Base-by-base conservation (phyloP, 2,113 vertebrate genomes). In the Suricata suricatta region DNA sequence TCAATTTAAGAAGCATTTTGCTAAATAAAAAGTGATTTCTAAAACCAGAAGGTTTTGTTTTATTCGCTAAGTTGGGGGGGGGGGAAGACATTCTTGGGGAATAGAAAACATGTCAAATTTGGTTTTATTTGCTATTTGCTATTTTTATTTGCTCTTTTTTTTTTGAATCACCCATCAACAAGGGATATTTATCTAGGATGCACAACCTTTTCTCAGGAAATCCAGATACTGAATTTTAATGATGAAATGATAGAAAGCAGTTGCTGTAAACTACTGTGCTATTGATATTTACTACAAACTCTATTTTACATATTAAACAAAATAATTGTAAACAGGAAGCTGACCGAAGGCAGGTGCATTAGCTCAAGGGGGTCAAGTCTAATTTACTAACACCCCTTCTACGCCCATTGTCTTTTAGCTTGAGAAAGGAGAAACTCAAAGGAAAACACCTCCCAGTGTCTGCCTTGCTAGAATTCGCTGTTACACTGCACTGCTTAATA, bases 231-330 rank as follows among this genome's bases (percentile, higher is more conserved):
- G 41, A 31, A 63, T 86, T 96, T 88, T 88, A 93, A 93, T 66
- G 81, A 93, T 68, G 50, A 86, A 91, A 95, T 80, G 33, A 50
- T 23, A 85, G 25, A 74, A 94, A 88, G 47, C 11, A 92, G 90
- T n/a, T 88, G 38, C 38, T 83, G 89, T 35, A 60, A 84, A 97
- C 79, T 57, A 57, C 4, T 38, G 4, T 80, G 87, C 31, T 81
- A 3, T 19, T 89, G 81, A 17, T 66, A 90, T 86, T 93, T 95
- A 88, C 60, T 91, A 77, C 77, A 93, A 95, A 97, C 76, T 63
- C 33, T 66, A 81, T 68, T 96, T 92, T 89, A 93, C 47, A 87
- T 88, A 88, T 84, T 72, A 87, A 97, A 74, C n/a, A 95, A 95
- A 90, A 80, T 23, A 66, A 80, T 41, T 31, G 35, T 83, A 96